Evolutionary conservation across 2,888 invertebrate species (phyloP).

Genomic region (Heteromyza rotundicornis): DNA sequence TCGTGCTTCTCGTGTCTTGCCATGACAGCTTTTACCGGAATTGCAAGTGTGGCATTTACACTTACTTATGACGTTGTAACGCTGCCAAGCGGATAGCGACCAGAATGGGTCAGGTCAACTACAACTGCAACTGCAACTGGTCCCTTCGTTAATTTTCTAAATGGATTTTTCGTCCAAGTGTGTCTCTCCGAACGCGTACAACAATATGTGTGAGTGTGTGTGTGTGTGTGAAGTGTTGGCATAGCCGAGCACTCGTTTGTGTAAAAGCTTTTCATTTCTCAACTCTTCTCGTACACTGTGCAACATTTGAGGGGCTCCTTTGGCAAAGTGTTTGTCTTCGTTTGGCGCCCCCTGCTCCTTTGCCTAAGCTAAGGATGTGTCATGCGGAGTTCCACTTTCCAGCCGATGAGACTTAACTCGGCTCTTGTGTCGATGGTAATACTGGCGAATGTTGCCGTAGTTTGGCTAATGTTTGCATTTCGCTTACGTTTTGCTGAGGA

Average conservation of each 20-base stretch:
- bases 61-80: slow-evolving; percentile 24
- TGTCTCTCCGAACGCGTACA: neutral
- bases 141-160: slow-evolving; percentile 50
- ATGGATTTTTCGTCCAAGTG: slow-evolving; percentile 38
- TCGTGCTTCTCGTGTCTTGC: too few species aligned
- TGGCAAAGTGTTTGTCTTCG: too few species aligned
- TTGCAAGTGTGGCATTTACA: slow-evolving; percentile 45
- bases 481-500: too few species aligned
- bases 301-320: too few species aligned
- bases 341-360: too few species aligned
- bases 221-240: slow-evolving; percentile 7
- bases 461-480: too few species aligned
- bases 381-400: too few species aligned
- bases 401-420: too few species aligned
- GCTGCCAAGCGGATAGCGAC: neutral
- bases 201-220: slow-evolving; percentile 8
- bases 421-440: too few species aligned
- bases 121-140: slow-evolving; percentile 32
- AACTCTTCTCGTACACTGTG: slow-evolving; percentile 15
- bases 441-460: too few species aligned
- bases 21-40: slow-evolving; percentile 47
- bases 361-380: too few species aligned
- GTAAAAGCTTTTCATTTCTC: slow-evolving; percentile 36
- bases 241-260: slow-evolving; percentile 28
- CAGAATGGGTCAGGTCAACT: neutral